A percentile compares a stretch with the other conserved stretches of the same genome.
Conservation (phyloP, 2,113 vertebrate genomes). For the Trogon melanurus region DNA sequence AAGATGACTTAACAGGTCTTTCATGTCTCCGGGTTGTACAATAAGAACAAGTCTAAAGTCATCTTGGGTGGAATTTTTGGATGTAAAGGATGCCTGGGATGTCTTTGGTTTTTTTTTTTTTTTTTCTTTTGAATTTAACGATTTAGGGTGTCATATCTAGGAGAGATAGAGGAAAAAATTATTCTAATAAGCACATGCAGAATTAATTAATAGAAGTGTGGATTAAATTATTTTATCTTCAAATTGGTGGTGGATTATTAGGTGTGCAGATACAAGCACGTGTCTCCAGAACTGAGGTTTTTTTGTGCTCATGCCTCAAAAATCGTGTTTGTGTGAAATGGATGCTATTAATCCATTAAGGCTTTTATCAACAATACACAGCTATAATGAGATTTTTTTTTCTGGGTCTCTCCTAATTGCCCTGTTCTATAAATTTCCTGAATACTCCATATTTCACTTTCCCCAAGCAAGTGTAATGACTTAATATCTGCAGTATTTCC, state of each 20-base stretch:
- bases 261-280: neutral
- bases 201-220: neutral
- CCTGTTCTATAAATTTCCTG: neutral
- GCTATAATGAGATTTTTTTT: neutral
- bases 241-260: neutral
- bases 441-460: neutral
- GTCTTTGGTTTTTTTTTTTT: neutral
- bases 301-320: neutral
- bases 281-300: neutral
- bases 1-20: slow-evolving; percentile 57
- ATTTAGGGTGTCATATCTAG: neutral
- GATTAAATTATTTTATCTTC: neutral
- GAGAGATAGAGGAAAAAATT: neutral
- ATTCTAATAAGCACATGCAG: neutral
- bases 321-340: neutral
- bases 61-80: slow-evolving; percentile 39
- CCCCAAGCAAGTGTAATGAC: neutral
- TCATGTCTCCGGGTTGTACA: slow-evolving; percentile 24
- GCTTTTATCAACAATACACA: neutral
- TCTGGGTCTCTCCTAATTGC: neutral
- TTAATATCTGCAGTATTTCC: neutral
- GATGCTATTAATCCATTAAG: neutral
- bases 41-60: slow-evolving; percentile 33
- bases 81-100: slow-evolving; percentile 8
- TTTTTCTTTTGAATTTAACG: neutral